phyloP scores from a whole-genome alignment of 2,113 vertebrate genomes.

The Paracanthobrama guichenoti region DNA sequence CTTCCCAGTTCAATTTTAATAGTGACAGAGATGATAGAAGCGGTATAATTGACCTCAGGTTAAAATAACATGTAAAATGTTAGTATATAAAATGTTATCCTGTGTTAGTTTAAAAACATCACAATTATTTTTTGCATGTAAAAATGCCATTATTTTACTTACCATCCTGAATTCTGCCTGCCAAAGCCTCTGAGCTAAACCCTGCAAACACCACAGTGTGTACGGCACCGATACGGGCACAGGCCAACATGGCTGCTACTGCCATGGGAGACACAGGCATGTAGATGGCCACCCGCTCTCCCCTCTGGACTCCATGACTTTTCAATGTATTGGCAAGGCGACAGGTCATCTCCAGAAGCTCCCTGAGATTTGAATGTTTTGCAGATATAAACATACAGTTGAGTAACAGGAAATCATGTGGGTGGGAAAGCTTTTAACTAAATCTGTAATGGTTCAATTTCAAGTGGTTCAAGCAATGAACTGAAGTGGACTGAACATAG shows the following conservation, averaged over 20 bases:
- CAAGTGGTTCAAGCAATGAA: not conserved
- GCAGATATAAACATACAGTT: constrained; percentile 7
- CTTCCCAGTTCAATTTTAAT: not conserved
- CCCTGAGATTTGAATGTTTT: constrained; percentile 68
- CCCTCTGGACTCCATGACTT: constrained; percentile 81
- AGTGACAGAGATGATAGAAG: not conserved
- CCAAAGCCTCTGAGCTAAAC: constrained; percentile 87
- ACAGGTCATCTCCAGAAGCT: constrained; percentile 89
- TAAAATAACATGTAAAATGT: not conserved
- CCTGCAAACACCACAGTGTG: constrained; percentile 91
- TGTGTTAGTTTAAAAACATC: not conserved
- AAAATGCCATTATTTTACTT: constrained; percentile 63
- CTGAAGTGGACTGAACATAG: not conserved
- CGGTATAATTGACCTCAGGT: not conserved
- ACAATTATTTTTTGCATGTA: not conserved
- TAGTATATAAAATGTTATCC: too few species aligned
- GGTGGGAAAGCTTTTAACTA: not conserved
- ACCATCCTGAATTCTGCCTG: constrained; percentile 88
- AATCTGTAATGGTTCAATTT: not conserved
- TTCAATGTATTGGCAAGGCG: constrained; percentile 89
- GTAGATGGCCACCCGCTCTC: constrained; percentile 89
- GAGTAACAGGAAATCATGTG: not conserved
- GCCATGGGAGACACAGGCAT: constrained; percentile 85
- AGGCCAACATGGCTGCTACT: constrained; percentile 90
- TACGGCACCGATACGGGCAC: constrained; percentile 85